These are phyloP conservation scores for Chaetophractus vellerosus DNA, from an alignment of 2,797 vertebrate genomes.

Conservation along the genomic window DNA sequence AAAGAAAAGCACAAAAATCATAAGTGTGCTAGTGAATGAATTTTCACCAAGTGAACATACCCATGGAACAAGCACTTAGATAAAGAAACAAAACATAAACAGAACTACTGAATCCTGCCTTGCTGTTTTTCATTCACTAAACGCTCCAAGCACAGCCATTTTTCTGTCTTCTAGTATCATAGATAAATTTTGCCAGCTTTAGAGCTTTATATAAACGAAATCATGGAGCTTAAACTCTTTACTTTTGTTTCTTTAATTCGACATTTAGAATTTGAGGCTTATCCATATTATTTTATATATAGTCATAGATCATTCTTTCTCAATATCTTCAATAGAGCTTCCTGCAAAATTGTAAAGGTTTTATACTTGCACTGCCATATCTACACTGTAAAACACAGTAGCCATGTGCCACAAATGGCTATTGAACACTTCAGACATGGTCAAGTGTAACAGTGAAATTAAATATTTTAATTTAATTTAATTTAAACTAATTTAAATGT, in stretches of 20 bases:
- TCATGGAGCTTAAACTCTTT: neutral
- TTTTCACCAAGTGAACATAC: neutral
- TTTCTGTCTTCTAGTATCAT: neutral
- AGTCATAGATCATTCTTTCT: neutral
- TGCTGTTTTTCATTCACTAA: neutral
- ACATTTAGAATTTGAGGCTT: neutral
- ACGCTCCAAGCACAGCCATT: neutral
- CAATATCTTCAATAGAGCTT: neutral
- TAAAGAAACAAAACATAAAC: neutral
- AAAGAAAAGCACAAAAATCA: neutral
- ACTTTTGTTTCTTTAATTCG: neutral
- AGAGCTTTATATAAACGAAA: neutral
- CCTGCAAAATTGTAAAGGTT: neutral
- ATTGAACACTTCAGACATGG: neutral
- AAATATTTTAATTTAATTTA: neutral
- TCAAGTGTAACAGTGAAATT: neutral
- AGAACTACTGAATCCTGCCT: neutral
- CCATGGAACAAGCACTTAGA: neutral
- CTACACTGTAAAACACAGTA: neutral
- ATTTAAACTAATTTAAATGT: neutral
- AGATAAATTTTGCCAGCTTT: neutral
- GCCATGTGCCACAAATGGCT: neutral
- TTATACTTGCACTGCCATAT: neutral
- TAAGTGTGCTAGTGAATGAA: neutral
- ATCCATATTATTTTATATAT: neutral